These are phyloP conservation scores for Engraulis encrasicolus DNA, from an alignment of 2,113 vertebrate genomes.

Conservation along the genomic window DNA sequence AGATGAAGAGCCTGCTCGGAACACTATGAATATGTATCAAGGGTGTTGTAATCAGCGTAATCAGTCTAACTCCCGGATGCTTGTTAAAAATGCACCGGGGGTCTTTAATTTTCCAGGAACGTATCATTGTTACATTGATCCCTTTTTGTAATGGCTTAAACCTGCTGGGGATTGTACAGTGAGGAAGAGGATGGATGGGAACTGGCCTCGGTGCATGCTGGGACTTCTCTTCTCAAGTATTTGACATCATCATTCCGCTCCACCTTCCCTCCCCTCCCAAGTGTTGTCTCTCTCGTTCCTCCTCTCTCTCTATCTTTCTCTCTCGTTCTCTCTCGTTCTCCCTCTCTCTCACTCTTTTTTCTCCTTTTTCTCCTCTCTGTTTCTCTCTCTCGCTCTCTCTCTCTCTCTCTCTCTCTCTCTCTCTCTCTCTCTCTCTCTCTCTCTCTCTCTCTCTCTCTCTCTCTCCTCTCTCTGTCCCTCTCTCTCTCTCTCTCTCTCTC, in stretches of 20 bases:
- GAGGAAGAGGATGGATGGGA: not conserved
- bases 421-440: no score
- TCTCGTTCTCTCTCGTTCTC: no score
- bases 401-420: not conserved
- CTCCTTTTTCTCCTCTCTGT: no score
- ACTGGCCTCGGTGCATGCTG: not conserved
- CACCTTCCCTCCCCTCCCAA: conserved; percentile 23
- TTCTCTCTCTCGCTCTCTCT: not conserved
- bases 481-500: no score
- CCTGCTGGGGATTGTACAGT: not conserved
- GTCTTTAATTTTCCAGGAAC: not conserved
- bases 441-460: no score
- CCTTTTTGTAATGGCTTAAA: not conserved
- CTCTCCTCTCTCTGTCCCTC: no score
- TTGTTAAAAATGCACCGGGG: conserved; percentile 1
- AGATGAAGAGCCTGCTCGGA: not conserved
- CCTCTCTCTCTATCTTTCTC: no score
- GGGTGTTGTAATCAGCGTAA: conserved; percentile 6
- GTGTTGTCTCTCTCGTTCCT: no score
- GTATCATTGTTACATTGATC: not conserved
- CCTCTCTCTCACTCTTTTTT: no score
- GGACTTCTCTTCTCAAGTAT: conserved; percentile 18
- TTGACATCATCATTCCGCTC: conserved; percentile 56
- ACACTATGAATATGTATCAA: not conserved
- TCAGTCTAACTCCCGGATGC: not conserved